Percentiles rank a stretch among this genome's conserved stretches.
These are phyloP conservation scores for Diadema setosum DNA, from an alignment of 35 echinoderm and acorn worm species.

Conservation along the genomic window DNA sequence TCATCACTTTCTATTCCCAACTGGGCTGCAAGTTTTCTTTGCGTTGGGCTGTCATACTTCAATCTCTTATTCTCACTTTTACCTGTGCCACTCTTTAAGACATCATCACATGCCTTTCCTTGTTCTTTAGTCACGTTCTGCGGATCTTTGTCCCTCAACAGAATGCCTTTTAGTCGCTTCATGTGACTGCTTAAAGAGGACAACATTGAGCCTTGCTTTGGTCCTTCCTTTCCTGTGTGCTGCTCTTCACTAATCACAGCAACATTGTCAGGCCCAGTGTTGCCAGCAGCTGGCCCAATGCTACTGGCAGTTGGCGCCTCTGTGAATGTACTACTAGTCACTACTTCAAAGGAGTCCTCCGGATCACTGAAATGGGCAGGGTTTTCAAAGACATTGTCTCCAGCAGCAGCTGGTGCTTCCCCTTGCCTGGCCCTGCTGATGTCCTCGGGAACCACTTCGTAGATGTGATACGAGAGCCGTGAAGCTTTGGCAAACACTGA, in stretches of 20 bases:
- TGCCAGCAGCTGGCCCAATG: background rate
- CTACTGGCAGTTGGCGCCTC: background rate
- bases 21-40: background rate
- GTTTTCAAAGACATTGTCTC: background rate
- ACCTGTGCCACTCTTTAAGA: background rate
- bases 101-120: background rate
- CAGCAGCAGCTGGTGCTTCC: background rate
- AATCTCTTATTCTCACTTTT: background rate
- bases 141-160: background rate
- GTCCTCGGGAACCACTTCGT: background rate
- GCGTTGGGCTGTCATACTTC: background rate
- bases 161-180: slow-evolving; percentile 2
- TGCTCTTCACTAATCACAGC: background rate
- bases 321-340: background rate
- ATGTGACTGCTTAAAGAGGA: background rate
- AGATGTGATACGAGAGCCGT: background rate
- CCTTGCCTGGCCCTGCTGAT: background rate
- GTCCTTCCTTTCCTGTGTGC: background rate
- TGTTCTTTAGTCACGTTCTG: background rate
- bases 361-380: background rate
- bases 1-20: background rate
- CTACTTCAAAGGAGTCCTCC: background rate
- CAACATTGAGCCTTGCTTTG: background rate
- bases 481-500: background rate
- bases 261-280: background rate